These are phyloP conservation scores for Drosophila putrida DNA, from an alignment of 2,888 invertebrate genomes.

Conservation along the genomic window DNA sequence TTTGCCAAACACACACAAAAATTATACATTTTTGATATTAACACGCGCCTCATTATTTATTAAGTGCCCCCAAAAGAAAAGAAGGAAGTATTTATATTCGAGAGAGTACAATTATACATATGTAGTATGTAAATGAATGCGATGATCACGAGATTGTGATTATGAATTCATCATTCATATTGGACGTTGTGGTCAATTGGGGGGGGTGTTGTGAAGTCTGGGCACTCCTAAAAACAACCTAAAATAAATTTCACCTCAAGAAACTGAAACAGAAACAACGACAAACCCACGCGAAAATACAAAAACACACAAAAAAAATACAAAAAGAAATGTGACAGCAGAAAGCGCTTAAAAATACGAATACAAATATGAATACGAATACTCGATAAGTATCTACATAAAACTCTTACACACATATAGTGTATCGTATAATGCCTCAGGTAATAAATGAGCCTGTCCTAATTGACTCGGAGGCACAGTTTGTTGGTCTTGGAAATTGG, in stretches of 20 bases:
- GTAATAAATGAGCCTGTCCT: slow-evolving; percentile 46
- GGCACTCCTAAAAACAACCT: slow-evolving; percentile 59
- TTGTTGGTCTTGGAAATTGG: slow-evolving; percentile 30
- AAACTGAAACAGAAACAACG: slow-evolving; percentile 49
- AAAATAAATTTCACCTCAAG: slow-evolving; percentile 70
- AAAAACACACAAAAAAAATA: slow-evolving; percentile 34
- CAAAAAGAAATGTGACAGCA: slow-evolving; percentile 65
- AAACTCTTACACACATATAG: background rate
- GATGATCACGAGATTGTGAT: slow-evolving; percentile 36
- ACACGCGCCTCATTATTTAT: slow-evolving; percentile 43
- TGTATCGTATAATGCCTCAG: slow-evolving; percentile 17
- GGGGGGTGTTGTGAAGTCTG: slow-evolving; percentile 21
- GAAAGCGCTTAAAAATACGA: slow-evolving; percentile 56
- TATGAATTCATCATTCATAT: slow-evolving; percentile 42
- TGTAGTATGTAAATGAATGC: slow-evolving; percentile 20
- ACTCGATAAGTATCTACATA: slow-evolving; percentile 23
- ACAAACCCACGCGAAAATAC: slow-evolving; percentile 48
- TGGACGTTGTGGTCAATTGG: slow-evolving; percentile 22
- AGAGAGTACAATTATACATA: slow-evolving; percentile 4
- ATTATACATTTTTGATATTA: slow-evolving; percentile 49
- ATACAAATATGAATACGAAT: slow-evolving; percentile 24
- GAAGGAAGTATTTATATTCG: slow-evolving; percentile 45
- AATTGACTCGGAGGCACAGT: slow-evolving; percentile 41
- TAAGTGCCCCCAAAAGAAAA: slow-evolving; percentile 36
- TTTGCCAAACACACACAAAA: slow-evolving; percentile 42